A percentile compares a stretch with the other conserved stretches of the same genome.
These are phyloP conservation scores for Zoroaster sp. DNA, from an alignment of 53 echinoderm and acorn worm species.

Conservation along the genomic window DNA sequence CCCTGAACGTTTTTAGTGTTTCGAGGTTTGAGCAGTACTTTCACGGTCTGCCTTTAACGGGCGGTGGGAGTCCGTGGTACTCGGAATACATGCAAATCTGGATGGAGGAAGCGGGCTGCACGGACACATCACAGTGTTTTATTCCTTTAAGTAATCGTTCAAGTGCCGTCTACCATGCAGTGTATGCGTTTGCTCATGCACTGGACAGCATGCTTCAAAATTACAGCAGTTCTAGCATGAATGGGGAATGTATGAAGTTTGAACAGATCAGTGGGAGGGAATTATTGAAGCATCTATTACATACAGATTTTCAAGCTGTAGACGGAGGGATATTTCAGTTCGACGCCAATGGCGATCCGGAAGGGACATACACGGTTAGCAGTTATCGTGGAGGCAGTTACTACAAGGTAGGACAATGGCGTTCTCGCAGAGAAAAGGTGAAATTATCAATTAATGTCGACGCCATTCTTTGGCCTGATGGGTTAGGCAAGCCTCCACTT, in stretches of 20 bases:
- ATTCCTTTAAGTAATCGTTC: background rate
- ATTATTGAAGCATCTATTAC: slow-evolving; percentile 14
- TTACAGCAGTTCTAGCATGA: no score
- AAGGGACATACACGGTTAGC: slow-evolving; percentile 1
- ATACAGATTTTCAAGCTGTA: background rate
- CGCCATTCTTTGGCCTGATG: slow-evolving; percentile 3
- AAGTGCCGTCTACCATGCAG: slow-evolving; percentile 12
- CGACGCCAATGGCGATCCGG: slow-evolving; percentile 20
- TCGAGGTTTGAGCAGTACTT: background rate
- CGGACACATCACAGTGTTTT: background rate
- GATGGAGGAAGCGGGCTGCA: background rate
- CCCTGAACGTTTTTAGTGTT: background rate
- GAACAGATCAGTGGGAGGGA: background rate
- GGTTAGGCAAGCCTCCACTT: background rate
- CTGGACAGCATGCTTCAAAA: background rate
- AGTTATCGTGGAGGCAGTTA: background rate
- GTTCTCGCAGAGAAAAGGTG: background rate
- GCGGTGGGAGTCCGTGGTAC: slow-evolving; percentile 4
- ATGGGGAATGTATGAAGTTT: background rate
- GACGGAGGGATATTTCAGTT: slow-evolving; percentile 29
- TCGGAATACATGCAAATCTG: background rate
- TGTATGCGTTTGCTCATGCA: slow-evolving; percentile 11
- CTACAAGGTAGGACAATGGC: slow-evolving; percentile 38
- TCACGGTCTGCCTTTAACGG: background rate
- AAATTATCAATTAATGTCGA: slow-evolving; percentile 5